Percentiles rank a stretch among this genome's conserved stretches.
Conservation (phyloP, 2,113 vertebrate genomes). For the Drymodes brunneopygia region DNA sequence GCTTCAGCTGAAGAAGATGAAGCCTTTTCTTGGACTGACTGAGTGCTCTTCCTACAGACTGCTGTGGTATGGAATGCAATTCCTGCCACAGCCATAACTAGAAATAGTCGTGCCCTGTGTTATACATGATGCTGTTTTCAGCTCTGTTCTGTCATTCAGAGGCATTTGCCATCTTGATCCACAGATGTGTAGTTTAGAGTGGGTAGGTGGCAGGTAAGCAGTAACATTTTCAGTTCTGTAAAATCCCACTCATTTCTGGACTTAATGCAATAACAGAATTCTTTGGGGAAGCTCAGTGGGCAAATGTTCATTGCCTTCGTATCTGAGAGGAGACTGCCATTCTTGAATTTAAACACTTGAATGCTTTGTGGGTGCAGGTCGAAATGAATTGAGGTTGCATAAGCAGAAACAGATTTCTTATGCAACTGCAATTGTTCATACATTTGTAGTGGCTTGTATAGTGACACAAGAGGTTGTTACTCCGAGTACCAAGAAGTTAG, state of each 20-base stretch:
- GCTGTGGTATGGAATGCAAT: background rate
- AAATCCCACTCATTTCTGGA: background rate
- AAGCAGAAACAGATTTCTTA: background rate
- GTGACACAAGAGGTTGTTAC: background rate
- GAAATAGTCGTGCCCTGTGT: background rate
- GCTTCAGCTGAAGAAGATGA: background rate
- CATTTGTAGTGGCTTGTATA: background rate
- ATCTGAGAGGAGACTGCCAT: background rate
- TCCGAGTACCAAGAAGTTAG: background rate
- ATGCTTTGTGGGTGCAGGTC: background rate
- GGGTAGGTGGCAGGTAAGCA: background rate
- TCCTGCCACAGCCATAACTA: background rate
- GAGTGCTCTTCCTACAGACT: background rate
- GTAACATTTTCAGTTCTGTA: background rate
- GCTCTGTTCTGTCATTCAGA: background rate
- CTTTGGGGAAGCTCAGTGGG: background rate
- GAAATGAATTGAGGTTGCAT: background rate
- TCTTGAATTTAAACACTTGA: background rate
- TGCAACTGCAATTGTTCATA: background rate
- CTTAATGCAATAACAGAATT: background rate
- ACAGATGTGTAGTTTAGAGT: background rate
- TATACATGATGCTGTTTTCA: background rate
- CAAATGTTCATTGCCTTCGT: rapidly evolving
- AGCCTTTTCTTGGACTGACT: background rate
- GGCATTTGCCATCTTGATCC: background rate